Percentiles rank a stretch among this genome's conserved stretches.
Conservation (phyloP, 23 tunicate species). For the Corella eumyota region DNA sequence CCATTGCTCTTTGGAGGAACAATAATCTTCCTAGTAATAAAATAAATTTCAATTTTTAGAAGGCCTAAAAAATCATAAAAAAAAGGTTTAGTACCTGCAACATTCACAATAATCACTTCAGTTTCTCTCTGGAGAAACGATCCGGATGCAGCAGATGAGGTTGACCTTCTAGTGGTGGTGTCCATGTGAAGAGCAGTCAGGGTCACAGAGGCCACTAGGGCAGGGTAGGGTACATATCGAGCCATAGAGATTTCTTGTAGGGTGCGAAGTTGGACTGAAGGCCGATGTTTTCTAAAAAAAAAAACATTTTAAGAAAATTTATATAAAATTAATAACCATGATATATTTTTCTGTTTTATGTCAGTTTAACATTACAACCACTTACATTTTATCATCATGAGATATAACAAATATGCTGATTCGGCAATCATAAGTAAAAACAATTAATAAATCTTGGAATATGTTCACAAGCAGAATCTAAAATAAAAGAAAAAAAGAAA, state of each 20-base stretch:
- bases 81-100: no score
- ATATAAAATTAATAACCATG: background rate
- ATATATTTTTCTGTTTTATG: background rate
- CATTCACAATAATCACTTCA: slow-evolving; percentile 75
- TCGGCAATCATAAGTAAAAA: slow-evolving; percentile 67
- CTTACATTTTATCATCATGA: slow-evolving; percentile 54
- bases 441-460: slow-evolving; percentile 54
- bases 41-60: no score
- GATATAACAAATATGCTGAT: slow-evolving; percentile 47
- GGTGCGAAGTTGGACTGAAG: slow-evolving; percentile 26
- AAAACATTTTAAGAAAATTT: no score
- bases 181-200: slow-evolving; percentile 94
- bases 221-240: slow-evolving; percentile 75
- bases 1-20: slow-evolving; percentile 51
- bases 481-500: slow-evolving; percentile 11
- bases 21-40: slow-evolving; percentile 51
- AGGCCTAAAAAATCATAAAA: no score
- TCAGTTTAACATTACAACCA: background rate
- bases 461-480: slow-evolving; percentile 84
- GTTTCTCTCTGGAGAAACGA: slow-evolving; percentile 52
- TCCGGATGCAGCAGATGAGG: slow-evolving; percentile 6
- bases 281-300: slow-evolving; percentile 25
- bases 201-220: slow-evolving; percentile 86
- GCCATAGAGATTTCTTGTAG: slow-evolving; percentile 72
- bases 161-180: slow-evolving; percentile 32